These are phyloP conservation scores for Priocnemis perturbator DNA, from an alignment of 2,888 invertebrate species.

Conservation along the genomic window DNA sequence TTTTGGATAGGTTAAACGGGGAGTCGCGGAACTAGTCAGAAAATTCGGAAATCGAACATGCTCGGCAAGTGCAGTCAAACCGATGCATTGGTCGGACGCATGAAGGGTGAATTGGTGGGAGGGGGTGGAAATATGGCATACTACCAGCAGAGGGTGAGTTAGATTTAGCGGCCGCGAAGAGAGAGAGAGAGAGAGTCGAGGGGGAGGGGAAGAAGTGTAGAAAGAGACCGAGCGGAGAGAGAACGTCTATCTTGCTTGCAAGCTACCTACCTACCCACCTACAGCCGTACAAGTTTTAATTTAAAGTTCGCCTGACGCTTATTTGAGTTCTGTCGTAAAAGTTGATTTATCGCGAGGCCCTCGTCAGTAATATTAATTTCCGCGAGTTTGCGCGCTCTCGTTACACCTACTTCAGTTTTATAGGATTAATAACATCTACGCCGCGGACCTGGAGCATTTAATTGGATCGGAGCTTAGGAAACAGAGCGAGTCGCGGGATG, in stretches of 20 bases:
- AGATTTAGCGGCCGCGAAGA: conserved; percentile 3
- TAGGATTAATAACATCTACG: conserved; percentile 50
- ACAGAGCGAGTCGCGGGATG: too few species aligned
- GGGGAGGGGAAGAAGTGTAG: neutral
- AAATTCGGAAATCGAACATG: conserved; percentile 5
- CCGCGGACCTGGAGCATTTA: conserved; percentile 37
- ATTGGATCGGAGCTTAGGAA: conserved; percentile 38
- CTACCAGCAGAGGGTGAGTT: too few species aligned
- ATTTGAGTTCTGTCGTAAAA: conserved; percentile 57
- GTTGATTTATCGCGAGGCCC: conserved; percentile 53
- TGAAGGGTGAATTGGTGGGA: neutral
- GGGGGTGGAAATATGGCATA: too few species aligned
- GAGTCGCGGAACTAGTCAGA: neutral
- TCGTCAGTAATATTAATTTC: conserved; percentile 55
- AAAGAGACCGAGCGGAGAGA: neutral
- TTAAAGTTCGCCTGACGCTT: conserved; percentile 51
- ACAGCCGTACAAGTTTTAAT: conserved; percentile 47
- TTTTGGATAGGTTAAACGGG: too few species aligned
- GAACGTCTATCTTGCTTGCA: neutral
- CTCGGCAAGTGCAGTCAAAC: neutral
- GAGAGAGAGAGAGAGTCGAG: neutral
- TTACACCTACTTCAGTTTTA: conserved; percentile 54
- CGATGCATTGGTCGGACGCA: neutral
- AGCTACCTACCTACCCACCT: conserved; percentile 8
- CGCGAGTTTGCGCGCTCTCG: conserved; percentile 41